A percentile compares a stretch with the other conserved stretches of the same genome.
phyloP scores from a whole-genome alignment of 2,113 vertebrate species.

The Hyperopisus bebe region DNA sequence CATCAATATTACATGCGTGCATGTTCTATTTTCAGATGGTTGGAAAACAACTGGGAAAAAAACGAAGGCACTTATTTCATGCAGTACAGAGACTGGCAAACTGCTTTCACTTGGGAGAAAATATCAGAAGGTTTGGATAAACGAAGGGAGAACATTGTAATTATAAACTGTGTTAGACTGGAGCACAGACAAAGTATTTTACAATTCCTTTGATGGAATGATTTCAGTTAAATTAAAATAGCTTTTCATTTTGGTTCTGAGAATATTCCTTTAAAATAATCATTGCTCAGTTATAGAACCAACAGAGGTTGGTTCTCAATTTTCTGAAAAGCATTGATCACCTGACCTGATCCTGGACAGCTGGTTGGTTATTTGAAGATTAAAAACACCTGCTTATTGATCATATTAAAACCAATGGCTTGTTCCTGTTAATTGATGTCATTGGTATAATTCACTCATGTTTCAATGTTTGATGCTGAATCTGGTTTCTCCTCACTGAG shows the following conservation, averaged over 20 bases:
- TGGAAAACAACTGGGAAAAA: not conserved
- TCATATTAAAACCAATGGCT: not conserved
- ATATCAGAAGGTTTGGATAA: not conserved
- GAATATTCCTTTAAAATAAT: not conserved
- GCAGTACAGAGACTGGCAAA: not conserved
- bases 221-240: not conserved
- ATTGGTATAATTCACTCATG: not conserved
- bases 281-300: not conserved
- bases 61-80: not conserved
- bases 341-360: not conserved
- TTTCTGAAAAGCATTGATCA: not conserved
- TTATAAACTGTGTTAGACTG: not conserved
- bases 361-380: not conserved
- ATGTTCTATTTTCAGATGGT: not conserved
- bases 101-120: not conserved
- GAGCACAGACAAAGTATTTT: not conserved
- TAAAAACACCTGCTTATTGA: not conserved
- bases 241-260: not conserved
- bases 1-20: not conserved
- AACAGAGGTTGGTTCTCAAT: not conserved
- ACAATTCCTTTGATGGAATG: not conserved
- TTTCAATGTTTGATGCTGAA: not conserved
- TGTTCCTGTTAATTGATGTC: not conserved
- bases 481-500: not conserved
- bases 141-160: not conserved